Evolutionary conservation across 2,888 invertebrate genomes (phyloP).

Genomic region (Formica aserva): DNA sequence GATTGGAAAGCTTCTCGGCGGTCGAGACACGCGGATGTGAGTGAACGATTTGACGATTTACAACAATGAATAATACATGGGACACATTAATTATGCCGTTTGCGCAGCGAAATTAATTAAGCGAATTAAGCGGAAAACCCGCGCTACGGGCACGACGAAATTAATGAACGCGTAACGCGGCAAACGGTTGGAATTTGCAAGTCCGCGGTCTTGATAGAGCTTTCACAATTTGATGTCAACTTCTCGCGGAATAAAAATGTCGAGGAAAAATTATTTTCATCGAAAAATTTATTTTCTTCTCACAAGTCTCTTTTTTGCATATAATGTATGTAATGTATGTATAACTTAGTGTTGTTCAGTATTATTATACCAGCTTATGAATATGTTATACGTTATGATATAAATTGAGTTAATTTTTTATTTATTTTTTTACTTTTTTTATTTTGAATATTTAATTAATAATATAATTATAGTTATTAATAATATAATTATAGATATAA

Average conservation of each 20-base stretch:
- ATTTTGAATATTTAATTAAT: too few relatives aligned
- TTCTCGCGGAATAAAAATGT: not conserved
- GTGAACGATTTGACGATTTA: slow-evolving; percentile 14
- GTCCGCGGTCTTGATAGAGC: slow-evolving; percentile 48
- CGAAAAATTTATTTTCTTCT: not conserved
- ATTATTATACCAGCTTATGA: not conserved
- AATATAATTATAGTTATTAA: too few relatives aligned
- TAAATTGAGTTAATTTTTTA: too few relatives aligned
- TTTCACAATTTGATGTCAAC: slow-evolving; percentile 47
- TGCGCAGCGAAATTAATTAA: slow-evolving; percentile 36
- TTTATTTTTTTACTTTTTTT: too few relatives aligned
- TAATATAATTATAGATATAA: too few relatives aligned
- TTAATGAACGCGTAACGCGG: slow-evolving; percentile 38
- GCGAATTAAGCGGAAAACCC: slow-evolving; percentile 44
- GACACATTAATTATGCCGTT: slow-evolving; percentile 37
- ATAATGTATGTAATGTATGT: not conserved
- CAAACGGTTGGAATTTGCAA: slow-evolving; percentile 44
- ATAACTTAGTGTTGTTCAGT: not conserved
- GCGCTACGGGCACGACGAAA: slow-evolving; percentile 13
- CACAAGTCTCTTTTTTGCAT: not conserved
- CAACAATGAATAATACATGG: slow-evolving; percentile 45
- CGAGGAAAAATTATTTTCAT: slow-evolving; percentile 2
- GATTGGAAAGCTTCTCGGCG: not conserved
- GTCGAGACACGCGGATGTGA: not conserved
- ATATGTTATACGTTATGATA: not conserved